Percentiles rank a stretch among this genome's conserved stretches.
Evolutionary conservation across 2,113 vertebrate species (phyloP).

Genomic region (Cnemophilus loriae): DNA sequence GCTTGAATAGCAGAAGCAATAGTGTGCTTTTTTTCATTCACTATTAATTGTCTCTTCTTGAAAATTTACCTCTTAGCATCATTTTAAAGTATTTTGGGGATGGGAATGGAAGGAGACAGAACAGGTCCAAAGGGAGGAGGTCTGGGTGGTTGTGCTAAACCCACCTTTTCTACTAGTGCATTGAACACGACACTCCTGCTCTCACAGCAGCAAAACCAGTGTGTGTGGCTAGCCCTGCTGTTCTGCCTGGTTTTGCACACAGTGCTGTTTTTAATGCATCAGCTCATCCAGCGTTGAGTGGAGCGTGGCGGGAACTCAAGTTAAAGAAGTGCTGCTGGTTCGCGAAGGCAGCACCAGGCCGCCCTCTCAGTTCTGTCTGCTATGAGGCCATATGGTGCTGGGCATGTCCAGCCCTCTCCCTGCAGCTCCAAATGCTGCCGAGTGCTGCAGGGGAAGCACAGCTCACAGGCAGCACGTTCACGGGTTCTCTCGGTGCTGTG

Average conservation of each 20-base stretch:
- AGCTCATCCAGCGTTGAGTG: not conserved
- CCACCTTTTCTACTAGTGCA: not conserved
- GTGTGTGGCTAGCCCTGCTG: not conserved
- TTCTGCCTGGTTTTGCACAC: not conserved
- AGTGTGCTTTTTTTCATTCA: not conserved
- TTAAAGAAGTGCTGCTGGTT: not conserved
- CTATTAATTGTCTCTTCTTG: not conserved
- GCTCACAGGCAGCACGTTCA: not conserved
- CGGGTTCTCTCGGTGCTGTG: fast-evolving
- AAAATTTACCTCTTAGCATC: not conserved
- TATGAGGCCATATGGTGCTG: not conserved
- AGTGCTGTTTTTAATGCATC: not conserved
- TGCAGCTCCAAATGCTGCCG: fast-evolving
- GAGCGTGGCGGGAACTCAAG: not conserved
- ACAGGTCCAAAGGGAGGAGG: not conserved
- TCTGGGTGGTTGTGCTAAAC: not conserved
- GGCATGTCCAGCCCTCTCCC: not conserved
- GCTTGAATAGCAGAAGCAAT: not conserved
- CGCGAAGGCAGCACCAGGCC: fast-evolving
- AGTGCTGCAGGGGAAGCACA: not conserved
- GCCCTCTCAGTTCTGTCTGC: not conserved
- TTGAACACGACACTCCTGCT: not conserved
- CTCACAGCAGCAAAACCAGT: not conserved
- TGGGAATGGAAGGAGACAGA: not conserved
- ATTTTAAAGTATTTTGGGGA: not conserved